Evolutionary conservation across 2,888 invertebrate genomes (phyloP).

Genomic region (Euplexia lucipara): DNA sequence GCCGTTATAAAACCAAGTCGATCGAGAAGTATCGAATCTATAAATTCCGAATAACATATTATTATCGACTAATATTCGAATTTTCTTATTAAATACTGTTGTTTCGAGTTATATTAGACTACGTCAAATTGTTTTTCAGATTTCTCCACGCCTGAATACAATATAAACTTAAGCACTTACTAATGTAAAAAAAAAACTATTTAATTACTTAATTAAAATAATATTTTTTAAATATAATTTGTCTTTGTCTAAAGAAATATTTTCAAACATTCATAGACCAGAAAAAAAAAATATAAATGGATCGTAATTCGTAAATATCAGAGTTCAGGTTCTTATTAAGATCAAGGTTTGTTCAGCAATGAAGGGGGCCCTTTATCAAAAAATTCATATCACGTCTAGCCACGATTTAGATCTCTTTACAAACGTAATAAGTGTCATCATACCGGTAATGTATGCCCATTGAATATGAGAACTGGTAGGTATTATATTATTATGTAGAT

Average conservation of each 20-base stretch:
- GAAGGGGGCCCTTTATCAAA: slow-evolving; percentile 28
- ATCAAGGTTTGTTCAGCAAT: background rate
- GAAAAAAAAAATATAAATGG: too few relatives aligned
- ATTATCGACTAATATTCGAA: slow-evolving; percentile 32
- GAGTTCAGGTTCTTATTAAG: slow-evolving; percentile 14
- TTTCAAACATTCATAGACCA: slow-evolving; percentile 8
- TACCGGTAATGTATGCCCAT: slow-evolving; percentile 75
- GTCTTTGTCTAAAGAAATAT: background rate
- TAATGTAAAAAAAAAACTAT: too few relatives aligned
- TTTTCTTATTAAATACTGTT: slow-evolving; percentile 30
- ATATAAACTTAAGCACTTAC: too few relatives aligned
- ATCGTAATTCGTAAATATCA: slow-evolving; percentile 41
- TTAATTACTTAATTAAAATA: slow-evolving; percentile 23
- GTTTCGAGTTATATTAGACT: slow-evolving; percentile 35
- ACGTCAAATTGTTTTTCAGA: slow-evolving; percentile 29
- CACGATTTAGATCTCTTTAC: slow-evolving; percentile 67
- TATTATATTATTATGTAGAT: slow-evolving; percentile 79
- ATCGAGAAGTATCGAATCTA: slow-evolving; percentile 35
- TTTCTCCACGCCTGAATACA: slow-evolving; percentile 6
- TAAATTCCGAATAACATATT: slow-evolving; percentile 37
- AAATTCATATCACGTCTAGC: slow-evolving; percentile 55
- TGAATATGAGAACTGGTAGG: slow-evolving; percentile 76
- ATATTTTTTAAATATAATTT: background rate
- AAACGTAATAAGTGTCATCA: slow-evolving; percentile 80
- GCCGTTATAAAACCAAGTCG: slow-evolving; percentile 48